A percentile compares a stretch with the other conserved stretches of the same genome.
Conservation (phyloP, 2,113 vertebrate species). For the Tychaedon coryphoeus region DNA sequence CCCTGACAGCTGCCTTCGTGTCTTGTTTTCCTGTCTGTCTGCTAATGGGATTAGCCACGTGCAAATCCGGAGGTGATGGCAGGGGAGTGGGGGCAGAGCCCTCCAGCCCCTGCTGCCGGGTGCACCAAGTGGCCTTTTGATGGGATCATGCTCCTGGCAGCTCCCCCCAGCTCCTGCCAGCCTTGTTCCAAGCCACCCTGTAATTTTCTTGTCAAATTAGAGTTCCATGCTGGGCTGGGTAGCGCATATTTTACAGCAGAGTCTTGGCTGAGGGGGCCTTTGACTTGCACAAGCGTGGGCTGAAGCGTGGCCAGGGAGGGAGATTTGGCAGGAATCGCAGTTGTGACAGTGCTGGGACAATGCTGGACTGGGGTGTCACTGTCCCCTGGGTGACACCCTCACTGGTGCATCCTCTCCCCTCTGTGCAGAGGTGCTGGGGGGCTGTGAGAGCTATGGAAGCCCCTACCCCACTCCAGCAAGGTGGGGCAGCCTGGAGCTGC, state of each 20-base stretch:
- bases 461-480: neutral
- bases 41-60: neutral
- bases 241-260: neutral
- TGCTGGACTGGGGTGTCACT: rapidly evolving
- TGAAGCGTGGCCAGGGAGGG: neutral
- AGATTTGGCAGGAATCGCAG: neutral
- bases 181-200: neutral
- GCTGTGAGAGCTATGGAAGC: neutral
- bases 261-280: neutral
- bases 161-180: neutral
- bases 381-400: rapidly evolving
- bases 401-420: neutral
- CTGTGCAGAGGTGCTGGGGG: neutral
- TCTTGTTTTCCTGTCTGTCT: neutral
- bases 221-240: neutral
- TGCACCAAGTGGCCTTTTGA: neutral
- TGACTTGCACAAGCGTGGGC: neutral
- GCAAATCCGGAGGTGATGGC: slow-evolving; percentile 10
- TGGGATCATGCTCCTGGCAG: neutral
- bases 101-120: rapidly evolving
- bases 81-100: neutral
- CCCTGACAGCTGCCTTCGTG: neutral
- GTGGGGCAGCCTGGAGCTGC: neutral
- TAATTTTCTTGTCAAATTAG: slow-evolving; percentile 54
- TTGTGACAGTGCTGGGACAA: neutral